A percentile compares a stretch with the other conserved stretches of the same genome.
Conservation (phyloP, 2,888 invertebrate genomes). For the Flexamia atlantica region DNA sequence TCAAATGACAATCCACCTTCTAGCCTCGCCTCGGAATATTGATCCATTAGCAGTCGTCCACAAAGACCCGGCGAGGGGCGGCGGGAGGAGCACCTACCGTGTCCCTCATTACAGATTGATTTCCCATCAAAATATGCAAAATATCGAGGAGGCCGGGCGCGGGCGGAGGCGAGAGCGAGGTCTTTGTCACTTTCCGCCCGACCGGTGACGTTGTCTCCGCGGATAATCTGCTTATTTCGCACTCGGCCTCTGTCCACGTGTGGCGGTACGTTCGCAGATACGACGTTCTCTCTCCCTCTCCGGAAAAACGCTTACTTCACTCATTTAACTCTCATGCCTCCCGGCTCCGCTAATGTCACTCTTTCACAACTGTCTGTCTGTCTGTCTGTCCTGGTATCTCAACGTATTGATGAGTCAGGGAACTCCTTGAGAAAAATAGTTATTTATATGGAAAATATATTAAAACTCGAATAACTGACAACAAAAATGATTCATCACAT, state of each 20-base stretch:
- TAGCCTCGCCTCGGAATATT: slow-evolving; percentile 64
- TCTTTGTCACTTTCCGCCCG: slow-evolving; percentile 40
- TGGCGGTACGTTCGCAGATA: background rate
- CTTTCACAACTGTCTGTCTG: no score
- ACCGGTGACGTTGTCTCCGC: slow-evolving; percentile 21
- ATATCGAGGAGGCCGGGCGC: slow-evolving; percentile 47
- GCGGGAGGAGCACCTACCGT: slow-evolving; percentile 25
- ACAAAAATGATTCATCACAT: no score
- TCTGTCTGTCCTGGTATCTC: no score
- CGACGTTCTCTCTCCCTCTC: no score
- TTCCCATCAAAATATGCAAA: slow-evolving; percentile 59
- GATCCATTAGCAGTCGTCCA: slow-evolving; percentile 64
- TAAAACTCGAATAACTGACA: no score
- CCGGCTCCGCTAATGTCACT: no score
- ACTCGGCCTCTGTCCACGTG: slow-evolving; percentile 3
- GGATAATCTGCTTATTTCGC: slow-evolving; percentile 28
- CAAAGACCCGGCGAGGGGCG: slow-evolving; percentile 32
- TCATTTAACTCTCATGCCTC: no score
- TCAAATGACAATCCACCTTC: slow-evolving; percentile 66
- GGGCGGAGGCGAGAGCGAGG: slow-evolving; percentile 14
- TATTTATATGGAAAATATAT: no score
- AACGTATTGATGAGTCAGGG: no score
- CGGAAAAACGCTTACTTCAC: no score
- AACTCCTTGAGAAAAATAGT: no score
- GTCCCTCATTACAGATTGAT: slow-evolving; percentile 58